Conservation (phyloP, 2,888 invertebrate genomes). For the Eupithecia abbreviata region DNA sequence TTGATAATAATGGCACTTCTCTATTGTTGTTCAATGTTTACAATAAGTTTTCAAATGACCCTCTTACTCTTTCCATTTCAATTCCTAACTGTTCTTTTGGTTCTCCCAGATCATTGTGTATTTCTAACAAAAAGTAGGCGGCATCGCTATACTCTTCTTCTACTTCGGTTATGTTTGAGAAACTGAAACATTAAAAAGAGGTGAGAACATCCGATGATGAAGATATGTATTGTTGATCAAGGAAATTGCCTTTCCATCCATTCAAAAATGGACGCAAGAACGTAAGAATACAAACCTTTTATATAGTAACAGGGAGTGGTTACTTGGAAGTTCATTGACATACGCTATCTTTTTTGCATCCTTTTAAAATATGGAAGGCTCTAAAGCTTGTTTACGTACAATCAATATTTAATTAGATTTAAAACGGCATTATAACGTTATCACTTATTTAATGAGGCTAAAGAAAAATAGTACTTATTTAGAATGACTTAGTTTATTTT, state of each 20-base stretch:
- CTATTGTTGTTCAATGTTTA: neutral
- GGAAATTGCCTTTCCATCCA: neutral
- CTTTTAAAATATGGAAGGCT: constrained; percentile 49
- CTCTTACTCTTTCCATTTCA: constrained; percentile 86
- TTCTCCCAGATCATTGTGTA: constrained; percentile 89
- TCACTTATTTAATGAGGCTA: constrained; percentile 55
- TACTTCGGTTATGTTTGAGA: constrained; percentile 62
- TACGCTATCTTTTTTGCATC: constrained; percentile 10
- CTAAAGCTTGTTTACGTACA: constrained; percentile 42
- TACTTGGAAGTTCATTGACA: constrained; percentile 8
- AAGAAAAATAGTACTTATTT: constrained; percentile 19
- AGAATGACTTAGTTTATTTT: constrained; percentile 32
- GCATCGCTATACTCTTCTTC: constrained; percentile 79
- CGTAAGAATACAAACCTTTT: neutral
- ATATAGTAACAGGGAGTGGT: neutral
- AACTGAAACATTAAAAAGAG: constrained; percentile 51
- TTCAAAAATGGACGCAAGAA: neutral
- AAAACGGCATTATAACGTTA: constrained; percentile 47
- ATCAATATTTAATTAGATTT: constrained; percentile 47
- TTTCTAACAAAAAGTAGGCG: constrained; percentile 86
- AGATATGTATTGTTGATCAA: neutral
- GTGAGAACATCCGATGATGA: neutral
- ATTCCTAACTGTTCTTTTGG: constrained; percentile 90
- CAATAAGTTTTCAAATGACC: neutral
- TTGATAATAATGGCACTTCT: neutral